These are phyloP conservation scores for Gastrophryne carolinensis DNA, from an alignment of 2,797 vertebrate genomes.

Conservation along the genomic window DNA sequence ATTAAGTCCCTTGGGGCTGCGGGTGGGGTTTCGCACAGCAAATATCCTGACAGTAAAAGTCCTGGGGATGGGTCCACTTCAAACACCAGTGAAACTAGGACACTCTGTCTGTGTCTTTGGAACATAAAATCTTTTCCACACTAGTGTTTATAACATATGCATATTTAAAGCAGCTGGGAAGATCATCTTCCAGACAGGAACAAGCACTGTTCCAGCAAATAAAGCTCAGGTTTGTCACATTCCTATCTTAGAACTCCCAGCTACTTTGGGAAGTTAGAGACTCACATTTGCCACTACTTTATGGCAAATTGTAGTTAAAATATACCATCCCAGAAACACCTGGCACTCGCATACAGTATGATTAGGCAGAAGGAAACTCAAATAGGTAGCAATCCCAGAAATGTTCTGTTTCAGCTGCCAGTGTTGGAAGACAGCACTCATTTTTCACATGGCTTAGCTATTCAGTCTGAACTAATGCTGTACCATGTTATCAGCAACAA, in stretches of 20 bases:
- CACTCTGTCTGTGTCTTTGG: constrained; percentile 42
- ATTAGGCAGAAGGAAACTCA: constrained; percentile 27
- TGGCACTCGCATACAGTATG: constrained; percentile 32
- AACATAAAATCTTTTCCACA: constrained; percentile 44
- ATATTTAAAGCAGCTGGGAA: constrained; percentile 52
- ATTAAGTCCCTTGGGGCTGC: no score
- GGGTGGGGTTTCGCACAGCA: no score
- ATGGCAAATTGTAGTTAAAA: constrained; percentile 34
- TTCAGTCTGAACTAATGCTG: not conserved
- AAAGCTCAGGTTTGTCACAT: constrained; percentile 40
- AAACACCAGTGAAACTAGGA: constrained; percentile 28
- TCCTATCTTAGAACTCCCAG: constrained; percentile 42
- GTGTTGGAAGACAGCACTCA: constrained; percentile 18
- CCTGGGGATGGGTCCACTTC: constrained; percentile 10
- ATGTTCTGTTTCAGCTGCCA: constrained; percentile 18
- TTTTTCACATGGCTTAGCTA: constrained; percentile 28
- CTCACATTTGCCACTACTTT: constrained; percentile 32
- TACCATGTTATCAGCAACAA: not conserved
- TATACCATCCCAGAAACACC: constrained; percentile 37
- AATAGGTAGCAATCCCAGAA: constrained; percentile 7
- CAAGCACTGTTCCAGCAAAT: constrained; percentile 39
- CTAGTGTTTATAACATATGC: constrained; percentile 51
- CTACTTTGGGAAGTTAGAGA: constrained; percentile 33
- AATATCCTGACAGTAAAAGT: not conserved
- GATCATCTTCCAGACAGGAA: constrained; percentile 49